phyloP scores from a whole-genome alignment of 2,888 invertebrate genomes.

The Drosophila ustulata region DNA sequence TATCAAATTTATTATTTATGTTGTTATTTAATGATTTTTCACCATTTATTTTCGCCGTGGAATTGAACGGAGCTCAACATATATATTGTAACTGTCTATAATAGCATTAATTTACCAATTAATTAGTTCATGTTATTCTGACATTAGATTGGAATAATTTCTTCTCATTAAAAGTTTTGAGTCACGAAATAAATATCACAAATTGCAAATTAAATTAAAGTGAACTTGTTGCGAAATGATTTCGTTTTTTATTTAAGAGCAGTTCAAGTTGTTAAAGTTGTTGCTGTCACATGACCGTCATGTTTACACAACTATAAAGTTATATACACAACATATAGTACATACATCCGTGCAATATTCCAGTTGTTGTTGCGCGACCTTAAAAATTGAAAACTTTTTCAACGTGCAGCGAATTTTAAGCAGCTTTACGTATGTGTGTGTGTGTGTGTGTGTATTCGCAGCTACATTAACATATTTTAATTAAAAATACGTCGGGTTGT shows the following conservation, averaged over 20 bases:
- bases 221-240: background rate
- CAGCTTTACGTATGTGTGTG: conserved; percentile 25
- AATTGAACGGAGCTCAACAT: no score
- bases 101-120: no score
- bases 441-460: conserved; percentile 8
- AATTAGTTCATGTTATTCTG: no score
- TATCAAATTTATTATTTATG: no score
- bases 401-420: conserved; percentile 31
- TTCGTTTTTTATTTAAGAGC: background rate
- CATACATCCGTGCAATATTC: background rate
- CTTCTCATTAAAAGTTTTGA: no score
- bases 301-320: background rate
- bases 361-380: conserved; percentile 23
- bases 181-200: background rate
- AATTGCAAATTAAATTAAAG: background rate
- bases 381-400: conserved; percentile 29
- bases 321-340: background rate
- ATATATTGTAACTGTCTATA: no score
- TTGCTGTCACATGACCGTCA: conserved; percentile 29
- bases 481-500: conserved; percentile 62
- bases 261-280: conserved; percentile 2
- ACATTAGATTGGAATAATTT: no score
- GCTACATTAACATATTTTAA: conserved; percentile 73
- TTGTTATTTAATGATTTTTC: no score
- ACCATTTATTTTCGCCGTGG: no score